A percentile compares a stretch with the other conserved stretches of the same genome.
Conservation (phyloP, 2,797 vertebrate species). For the Lepus townsendii region DNA sequence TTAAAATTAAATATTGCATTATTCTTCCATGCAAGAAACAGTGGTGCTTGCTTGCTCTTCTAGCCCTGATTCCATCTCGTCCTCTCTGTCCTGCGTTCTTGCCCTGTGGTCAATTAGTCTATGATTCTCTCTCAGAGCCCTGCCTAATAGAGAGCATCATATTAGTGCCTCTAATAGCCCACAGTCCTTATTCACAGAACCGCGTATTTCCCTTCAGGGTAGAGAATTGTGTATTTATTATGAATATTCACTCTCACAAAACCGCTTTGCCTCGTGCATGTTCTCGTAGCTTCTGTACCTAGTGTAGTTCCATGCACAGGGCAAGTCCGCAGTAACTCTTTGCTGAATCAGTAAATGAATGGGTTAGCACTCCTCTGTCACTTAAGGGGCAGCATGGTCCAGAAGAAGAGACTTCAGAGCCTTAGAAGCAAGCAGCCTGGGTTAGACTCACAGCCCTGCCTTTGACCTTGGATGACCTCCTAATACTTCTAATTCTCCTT, state of each 20-base stretch:
- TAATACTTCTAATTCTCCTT: neutral
- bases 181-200: neutral
- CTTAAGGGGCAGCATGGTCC: neutral
- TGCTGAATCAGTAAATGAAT: neutral
- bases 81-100: neutral
- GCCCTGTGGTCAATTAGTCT: neutral
- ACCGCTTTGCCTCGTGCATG: neutral
- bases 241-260: neutral
- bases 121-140: neutral
- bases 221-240: neutral
- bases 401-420: neutral
- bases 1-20: neutral
- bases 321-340: neutral
- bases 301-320: neutral
- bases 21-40: neutral
- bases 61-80: neutral
- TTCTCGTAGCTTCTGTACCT: neutral
- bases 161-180: neutral
- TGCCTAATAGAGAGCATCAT: neutral
- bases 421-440: neutral
- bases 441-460: too few species aligned
- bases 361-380: neutral
- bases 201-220: neutral
- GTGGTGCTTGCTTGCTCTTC: neutral
- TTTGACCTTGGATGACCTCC: neutral